Conservation (phyloP, 2,888 invertebrate species). For the Xanthorhoe designata region DNA sequence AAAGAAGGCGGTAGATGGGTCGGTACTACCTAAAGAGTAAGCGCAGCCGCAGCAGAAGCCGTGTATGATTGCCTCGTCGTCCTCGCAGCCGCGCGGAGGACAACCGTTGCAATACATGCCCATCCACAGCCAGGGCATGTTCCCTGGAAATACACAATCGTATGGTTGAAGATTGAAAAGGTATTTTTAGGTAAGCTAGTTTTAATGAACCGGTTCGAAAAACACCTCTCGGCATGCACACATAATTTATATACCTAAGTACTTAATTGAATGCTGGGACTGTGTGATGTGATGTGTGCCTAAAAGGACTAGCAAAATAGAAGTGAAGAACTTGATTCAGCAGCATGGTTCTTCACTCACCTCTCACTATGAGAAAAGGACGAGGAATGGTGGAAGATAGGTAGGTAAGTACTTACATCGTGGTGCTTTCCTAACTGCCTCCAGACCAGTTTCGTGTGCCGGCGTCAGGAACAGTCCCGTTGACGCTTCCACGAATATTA, state of each 20-base stretch:
- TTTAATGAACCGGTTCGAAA: no score
- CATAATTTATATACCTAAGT: no score
- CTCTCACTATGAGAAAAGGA: no score
- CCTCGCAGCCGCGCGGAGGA: conserved; percentile 84
- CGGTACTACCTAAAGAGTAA: conserved; percentile 83
- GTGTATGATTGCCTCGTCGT: conserved; percentile 86
- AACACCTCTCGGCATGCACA: no score
- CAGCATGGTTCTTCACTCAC: no score
- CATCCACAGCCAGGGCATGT: conserved; percentile 81
- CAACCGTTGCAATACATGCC: conserved; percentile 85
- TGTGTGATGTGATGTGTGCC: no score
- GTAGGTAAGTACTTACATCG: conserved; percentile 48
- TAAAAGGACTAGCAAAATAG: no score
- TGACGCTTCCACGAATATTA: conserved; percentile 28
- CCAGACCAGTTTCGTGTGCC: conserved; percentile 59
- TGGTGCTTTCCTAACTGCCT: conserved; percentile 70
- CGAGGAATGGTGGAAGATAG: not conserved
- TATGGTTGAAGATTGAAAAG: not conserved
- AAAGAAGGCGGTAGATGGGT: not conserved
- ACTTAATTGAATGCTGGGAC: no score
- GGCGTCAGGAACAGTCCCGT: conserved; percentile 56
- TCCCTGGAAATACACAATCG: conserved; percentile 63
- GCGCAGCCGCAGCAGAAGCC: conserved; percentile 89
- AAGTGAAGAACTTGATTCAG: no score
- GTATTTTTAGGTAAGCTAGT: no score